phyloP scores from a whole-genome alignment of 2,113 vertebrate genomes.

The Mesembrinibis cayennensis region DNA sequence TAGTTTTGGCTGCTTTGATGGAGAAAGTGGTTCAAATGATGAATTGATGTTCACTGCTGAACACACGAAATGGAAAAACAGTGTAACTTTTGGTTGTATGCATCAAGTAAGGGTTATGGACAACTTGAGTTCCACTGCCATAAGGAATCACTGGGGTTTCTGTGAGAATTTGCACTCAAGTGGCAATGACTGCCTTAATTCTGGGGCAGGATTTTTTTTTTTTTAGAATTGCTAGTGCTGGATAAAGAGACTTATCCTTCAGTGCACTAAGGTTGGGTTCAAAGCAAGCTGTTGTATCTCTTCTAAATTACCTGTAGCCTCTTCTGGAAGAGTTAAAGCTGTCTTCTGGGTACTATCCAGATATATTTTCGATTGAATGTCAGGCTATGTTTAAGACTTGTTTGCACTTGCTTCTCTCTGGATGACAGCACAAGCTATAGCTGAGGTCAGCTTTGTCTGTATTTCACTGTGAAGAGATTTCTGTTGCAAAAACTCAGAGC shows the following conservation, averaged over 20 bases:
- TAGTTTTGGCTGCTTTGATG: constrained; percentile 13
- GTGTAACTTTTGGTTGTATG: not conserved
- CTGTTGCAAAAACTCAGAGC: not conserved
- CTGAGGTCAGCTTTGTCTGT: constrained; percentile 39
- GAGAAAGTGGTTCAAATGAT: constrained; percentile 37
- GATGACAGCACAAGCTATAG: constrained; percentile 21
- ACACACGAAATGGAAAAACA: not conserved
- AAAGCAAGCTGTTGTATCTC: not conserved
- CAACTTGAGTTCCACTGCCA: not conserved
- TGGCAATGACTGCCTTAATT: not conserved
- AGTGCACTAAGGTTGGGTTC: not conserved
- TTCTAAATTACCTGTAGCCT: not conserved
- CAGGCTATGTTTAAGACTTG: not conserved
- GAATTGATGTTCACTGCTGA: constrained; percentile 3
- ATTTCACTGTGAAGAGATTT: not conserved
- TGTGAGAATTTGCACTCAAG: not conserved
- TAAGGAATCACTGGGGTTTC: not conserved
- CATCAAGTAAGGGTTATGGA: not conserved
- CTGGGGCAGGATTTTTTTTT: not conserved
- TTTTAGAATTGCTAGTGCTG: not conserved
- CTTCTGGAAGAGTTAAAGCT: not conserved
- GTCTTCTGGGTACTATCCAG: not conserved
- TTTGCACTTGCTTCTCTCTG: constrained; percentile 13
- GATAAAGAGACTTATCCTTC: not conserved
- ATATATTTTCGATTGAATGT: not conserved